phyloP scores from a whole-genome alignment of 2,797 vertebrate species.

The Cynopterus sphinx region DNA sequence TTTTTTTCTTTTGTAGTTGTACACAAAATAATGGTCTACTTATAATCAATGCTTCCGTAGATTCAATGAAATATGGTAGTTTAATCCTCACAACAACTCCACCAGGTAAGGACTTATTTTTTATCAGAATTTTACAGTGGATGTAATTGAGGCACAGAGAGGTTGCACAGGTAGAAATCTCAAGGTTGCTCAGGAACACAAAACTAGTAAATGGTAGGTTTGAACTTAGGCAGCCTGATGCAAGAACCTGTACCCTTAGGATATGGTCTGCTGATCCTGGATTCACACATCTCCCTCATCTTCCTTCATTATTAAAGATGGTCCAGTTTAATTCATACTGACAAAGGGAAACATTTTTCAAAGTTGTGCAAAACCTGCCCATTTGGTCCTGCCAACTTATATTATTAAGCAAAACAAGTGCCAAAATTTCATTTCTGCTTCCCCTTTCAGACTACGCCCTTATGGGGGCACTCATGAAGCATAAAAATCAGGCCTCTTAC shows the following conservation, averaged over 20 bases:
- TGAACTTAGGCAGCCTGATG: background rate
- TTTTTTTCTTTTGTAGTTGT: background rate
- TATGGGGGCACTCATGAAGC: background rate
- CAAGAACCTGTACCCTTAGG: background rate
- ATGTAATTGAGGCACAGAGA: background rate
- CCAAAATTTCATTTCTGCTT: background rate
- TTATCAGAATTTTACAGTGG: background rate
- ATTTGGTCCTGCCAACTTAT: background rate
- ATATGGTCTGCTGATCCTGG: background rate
- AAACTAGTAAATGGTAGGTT: background rate
- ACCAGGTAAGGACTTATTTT: background rate
- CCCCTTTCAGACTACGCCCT: background rate
- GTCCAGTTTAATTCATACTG: background rate
- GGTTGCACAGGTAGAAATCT: background rate
- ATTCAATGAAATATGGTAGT: background rate
- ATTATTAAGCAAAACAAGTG: background rate
- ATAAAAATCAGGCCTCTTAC: background rate
- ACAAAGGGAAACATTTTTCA: background rate
- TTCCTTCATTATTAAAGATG: background rate
- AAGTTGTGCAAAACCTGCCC: background rate
- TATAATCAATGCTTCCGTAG: background rate
- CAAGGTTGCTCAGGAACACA: background rate
- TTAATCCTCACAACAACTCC: background rate
- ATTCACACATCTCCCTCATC: background rate
- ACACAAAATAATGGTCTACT: background rate